Evolutionary conservation across 2,797 vertebrate genomes (phyloP), one percentile per base, ranked within the genome.

Genomic region (Sebastes vulpes): DNA sequence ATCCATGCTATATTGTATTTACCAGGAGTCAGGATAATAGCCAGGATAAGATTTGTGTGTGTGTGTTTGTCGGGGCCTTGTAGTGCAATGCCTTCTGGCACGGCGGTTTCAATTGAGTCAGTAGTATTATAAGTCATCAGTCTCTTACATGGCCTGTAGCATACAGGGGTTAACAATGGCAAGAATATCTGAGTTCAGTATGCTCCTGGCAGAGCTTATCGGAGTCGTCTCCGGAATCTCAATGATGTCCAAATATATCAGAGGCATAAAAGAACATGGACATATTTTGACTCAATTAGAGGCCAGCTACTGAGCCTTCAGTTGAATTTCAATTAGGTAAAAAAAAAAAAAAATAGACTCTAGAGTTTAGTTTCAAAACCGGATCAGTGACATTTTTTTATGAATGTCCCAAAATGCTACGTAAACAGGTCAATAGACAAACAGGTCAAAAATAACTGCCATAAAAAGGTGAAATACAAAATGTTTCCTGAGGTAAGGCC

Each of bases 111-210:
- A 32, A 32, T 53, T 72, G 46, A 75, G 20, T 58, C 64, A 56
- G 35, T 38, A 29, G 59, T 72, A 38, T 70, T 75, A 32, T 31
- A 61, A 57, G 32, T 64, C 52, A 65, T 75, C 59, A 21, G 54
- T 66, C 54, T 54, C 18, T 56, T 64, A 75, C 53, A 74, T 78
- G 48, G 38, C 68, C 61, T 60, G 31, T 23, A 42, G 70, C 61
- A 31, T 53, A 29, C 38, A 65, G 54, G 28, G 57, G 61, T 79
- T 69, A 75, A 71, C 82, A 77, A 75, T 77, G 31, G 28, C 20
- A 65, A 57, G 14, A 42, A 38, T 63, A 46, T 72, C 64, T 72
- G 68, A 31, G 50, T 60, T 75, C 56, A 75, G 18, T 59, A 42
- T 35, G 61, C 80, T 61, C 21, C 50, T 18, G 8, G 79, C 76